phyloP scores from a whole-genome alignment of 2,888 invertebrate genomes.

The Orchestes rusci region DNA sequence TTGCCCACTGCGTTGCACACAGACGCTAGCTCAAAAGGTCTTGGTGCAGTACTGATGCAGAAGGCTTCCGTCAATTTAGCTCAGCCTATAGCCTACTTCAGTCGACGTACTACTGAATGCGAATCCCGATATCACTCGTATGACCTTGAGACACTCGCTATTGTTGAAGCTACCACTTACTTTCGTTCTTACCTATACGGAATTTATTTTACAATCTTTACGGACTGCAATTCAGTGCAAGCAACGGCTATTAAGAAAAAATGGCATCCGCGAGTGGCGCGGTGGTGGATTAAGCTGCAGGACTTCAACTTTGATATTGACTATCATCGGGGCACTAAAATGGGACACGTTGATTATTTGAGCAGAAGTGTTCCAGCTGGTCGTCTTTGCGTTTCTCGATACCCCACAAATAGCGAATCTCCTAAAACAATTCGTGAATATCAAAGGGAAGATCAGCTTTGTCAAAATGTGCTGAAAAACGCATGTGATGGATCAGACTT shows the following conservation, averaged over 20 bases:
- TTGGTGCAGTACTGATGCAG: too few species aligned
- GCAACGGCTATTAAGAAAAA: neutral
- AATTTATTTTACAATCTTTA: neutral
- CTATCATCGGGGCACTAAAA: neutral
- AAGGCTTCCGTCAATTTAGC: too few species aligned
- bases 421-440: neutral
- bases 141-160: too few species aligned
- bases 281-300: neutral
- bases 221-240: neutral
- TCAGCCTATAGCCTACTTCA: too few species aligned
- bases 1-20: too few species aligned
- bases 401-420: neutral
- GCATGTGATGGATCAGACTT: neutral
- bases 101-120: too few species aligned
- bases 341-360: neutral
- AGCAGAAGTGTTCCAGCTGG: neutral
- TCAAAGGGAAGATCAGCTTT: neutral
- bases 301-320: neutral
- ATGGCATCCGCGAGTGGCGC: neutral
- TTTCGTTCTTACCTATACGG: neutral
- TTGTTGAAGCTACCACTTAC: too few species aligned
- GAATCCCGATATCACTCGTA: too few species aligned
- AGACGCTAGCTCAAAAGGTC: too few species aligned
- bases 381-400: neutral
- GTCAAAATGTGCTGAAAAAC: neutral